Evolutionary conservation across 2,888 invertebrate species (phyloP).

Genomic region (Gandaritis pyraliata): DNA sequence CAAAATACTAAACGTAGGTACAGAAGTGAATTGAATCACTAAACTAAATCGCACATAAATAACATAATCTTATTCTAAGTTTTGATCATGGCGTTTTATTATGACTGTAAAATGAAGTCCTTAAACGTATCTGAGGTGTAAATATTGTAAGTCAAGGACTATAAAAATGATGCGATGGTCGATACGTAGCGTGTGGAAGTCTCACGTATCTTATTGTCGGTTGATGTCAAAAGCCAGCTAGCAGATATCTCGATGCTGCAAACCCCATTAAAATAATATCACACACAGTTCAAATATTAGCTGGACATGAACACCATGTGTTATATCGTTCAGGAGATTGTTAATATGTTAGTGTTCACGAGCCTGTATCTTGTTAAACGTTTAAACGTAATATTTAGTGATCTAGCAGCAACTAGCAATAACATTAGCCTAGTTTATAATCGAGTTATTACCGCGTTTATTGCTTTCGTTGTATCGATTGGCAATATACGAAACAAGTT

Average conservation of each 20-base stretch:
- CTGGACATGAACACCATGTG: conserved; percentile 66
- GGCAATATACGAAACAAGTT: conserved; percentile 36
- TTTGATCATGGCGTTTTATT: conserved; percentile 77
- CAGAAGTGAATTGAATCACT: conserved; percentile 71
- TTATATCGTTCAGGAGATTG: conserved; percentile 63
- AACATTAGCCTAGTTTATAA: conserved; percentile 32
- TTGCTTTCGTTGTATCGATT: conserved; percentile 35
- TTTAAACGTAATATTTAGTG: conserved; percentile 44
- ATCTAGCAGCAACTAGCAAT: conserved; percentile 48
- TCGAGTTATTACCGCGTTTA: conserved; percentile 27
- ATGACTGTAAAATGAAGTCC: conserved; percentile 72
- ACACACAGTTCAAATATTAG: conserved; percentile 68
- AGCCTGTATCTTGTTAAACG: conserved; percentile 52
- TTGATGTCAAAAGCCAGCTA: conserved; percentile 85
- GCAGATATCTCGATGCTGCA: conserved; percentile 85
- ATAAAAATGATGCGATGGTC: conserved; percentile 75
- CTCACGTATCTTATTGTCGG: conserved; percentile 79
- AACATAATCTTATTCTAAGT: conserved; percentile 70
- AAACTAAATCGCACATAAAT: conserved; percentile 72
- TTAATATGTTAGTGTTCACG: conserved; percentile 73
- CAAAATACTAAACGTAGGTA: conserved; percentile 72
- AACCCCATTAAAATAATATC: conserved; percentile 81
- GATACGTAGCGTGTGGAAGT: conserved; percentile 74
- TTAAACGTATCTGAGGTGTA: conserved; percentile 52
- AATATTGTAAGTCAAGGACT: conserved; percentile 71